Percentiles rank a stretch among this genome's conserved stretches.
These are phyloP conservation scores for Cataglyphis livida DNA, from an alignment of 2,888 invertebrate species.

Conservation along the genomic window DNA sequence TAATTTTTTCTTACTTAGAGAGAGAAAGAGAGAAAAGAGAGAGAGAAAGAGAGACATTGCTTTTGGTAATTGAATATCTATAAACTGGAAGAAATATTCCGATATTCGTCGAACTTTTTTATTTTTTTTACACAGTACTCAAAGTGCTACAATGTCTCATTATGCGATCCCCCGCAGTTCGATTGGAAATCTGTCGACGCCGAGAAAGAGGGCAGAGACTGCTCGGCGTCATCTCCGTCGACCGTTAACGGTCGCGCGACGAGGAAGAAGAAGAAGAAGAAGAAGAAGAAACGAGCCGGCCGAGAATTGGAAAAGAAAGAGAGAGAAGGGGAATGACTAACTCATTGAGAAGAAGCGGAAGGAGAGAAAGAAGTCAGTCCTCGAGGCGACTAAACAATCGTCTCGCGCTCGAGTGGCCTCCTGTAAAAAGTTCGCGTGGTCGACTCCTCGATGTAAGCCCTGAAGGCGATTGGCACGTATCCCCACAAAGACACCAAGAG, in stretches of 20 bases:
- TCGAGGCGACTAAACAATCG: slow-evolving; percentile 83
- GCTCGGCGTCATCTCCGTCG: slow-evolving; percentile 51
- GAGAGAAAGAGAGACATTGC: not conserved
- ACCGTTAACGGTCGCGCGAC: slow-evolving; percentile 77
- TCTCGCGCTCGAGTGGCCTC: slow-evolving; percentile 78
- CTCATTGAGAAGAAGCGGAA: slow-evolving; percentile 62
- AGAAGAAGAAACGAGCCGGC: slow-evolving; percentile 41
- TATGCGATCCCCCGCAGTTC: slow-evolving; percentile 25
- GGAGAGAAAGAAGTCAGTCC: slow-evolving; percentile 76
- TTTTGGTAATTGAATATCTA: not conserved
- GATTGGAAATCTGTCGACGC: slow-evolving; percentile 41
- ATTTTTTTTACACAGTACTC: not conserved
- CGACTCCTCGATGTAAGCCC: slow-evolving; percentile 82
- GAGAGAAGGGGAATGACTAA: slow-evolving; percentile 37
- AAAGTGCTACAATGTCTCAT: slow-evolving; percentile 29
- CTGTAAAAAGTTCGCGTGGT: slow-evolving; percentile 62
- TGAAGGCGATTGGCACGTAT: slow-evolving; percentile 76
- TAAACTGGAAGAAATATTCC: not conserved
- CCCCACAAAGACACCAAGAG: slow-evolving; percentile 67
- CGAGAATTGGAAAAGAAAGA: slow-evolving; percentile 47
- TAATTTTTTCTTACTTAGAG: not conserved
- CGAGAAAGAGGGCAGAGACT: slow-evolving; percentile 14
- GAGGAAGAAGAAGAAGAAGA: slow-evolving; percentile 19
- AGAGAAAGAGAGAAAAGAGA: no score
- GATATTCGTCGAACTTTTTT: not conserved